These are phyloP conservation scores for Marcusenius ussheri DNA, from an alignment of 2,113 vertebrate species.

Conservation along the genomic window DNA sequence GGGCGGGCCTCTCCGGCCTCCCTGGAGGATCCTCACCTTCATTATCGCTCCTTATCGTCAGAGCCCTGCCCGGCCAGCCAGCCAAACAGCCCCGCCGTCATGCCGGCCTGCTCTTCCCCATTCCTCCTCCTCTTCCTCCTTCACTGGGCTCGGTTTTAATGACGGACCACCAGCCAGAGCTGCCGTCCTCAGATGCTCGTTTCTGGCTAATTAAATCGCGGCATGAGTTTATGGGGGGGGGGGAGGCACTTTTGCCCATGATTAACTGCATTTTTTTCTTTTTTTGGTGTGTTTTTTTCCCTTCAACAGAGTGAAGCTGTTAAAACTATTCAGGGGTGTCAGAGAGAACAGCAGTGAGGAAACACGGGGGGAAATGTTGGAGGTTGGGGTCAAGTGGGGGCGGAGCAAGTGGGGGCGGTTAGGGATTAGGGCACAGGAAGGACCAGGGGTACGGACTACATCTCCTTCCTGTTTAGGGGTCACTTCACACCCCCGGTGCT, in stretches of 20 bases:
- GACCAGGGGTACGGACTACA: conserved; percentile 25
- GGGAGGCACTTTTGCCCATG: conserved; percentile 73
- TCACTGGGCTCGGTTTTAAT: conserved; percentile 87
- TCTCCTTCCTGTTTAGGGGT: background rate
- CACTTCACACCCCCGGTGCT: conserved; percentile 9
- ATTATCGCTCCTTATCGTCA: conserved; percentile 96
- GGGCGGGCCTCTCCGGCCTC: conserved; percentile 78
- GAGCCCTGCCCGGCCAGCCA: conserved; percentile 75
- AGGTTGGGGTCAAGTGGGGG: conserved; percentile 40
- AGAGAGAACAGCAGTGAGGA: conserved; percentile 25
- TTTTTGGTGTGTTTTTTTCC: background rate
- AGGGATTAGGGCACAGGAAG: conserved; percentile 19
- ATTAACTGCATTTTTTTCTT: conserved; percentile 65
- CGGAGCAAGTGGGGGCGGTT: background rate
- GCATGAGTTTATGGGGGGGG: conserved; percentile 74
- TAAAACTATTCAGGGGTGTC: conserved; percentile 55
- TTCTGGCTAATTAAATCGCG: conserved; percentile 87
- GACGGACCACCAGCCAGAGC: conserved; percentile 78
- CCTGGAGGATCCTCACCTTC: conserved; percentile 88
- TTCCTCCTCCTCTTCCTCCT: conserved; percentile 44
- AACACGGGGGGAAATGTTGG: conserved; percentile 37
- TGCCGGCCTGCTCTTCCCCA: conserved; percentile 41
- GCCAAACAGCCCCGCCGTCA: conserved; percentile 59
- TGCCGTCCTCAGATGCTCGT: conserved; percentile 75
- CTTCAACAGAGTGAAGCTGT: conserved; percentile 83